Conservation (phyloP, 2,888 invertebrate species). For the Alitta virens region DNA sequence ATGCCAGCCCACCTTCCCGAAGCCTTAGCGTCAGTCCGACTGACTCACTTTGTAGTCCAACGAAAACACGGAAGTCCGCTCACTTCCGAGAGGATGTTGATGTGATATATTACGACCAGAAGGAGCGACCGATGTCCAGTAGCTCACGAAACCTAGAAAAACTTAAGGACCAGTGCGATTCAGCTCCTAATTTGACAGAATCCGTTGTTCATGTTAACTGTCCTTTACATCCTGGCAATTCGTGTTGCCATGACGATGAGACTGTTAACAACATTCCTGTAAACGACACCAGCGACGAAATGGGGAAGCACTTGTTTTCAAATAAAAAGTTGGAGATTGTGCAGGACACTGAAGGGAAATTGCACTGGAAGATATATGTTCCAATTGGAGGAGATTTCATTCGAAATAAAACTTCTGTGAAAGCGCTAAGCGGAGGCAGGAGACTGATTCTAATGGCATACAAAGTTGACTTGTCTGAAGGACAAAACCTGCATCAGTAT, state of each 20-base stretch:
- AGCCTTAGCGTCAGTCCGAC: no score
- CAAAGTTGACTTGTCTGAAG: not conserved
- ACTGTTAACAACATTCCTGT: no score
- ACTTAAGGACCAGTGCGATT: constrained; percentile 5
- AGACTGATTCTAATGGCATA: constrained; percentile 11
- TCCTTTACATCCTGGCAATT: constrained; percentile 7
- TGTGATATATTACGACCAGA: constrained; percentile 13
- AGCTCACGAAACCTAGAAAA: constrained; percentile 4
- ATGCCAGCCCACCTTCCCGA: no score
- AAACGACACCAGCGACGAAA: no score
- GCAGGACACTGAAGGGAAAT: not conserved
- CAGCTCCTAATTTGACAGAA: not conserved
- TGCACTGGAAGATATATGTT: not conserved
- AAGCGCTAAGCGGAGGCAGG: constrained; percentile 12
- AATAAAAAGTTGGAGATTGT: not conserved
- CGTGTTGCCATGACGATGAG: constrained; percentile 1
- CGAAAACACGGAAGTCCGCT: not conserved
- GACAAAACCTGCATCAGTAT: constrained; percentile 3
- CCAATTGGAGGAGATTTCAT: constrained; percentile 11
- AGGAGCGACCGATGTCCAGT: constrained; percentile 1
- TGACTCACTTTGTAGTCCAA: no score
- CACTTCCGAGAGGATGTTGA: constrained; percentile 8
- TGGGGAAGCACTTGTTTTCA: no score
- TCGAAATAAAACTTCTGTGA: constrained; percentile 12
- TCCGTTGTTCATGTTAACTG: not conserved